Evolutionary conservation across 2,888 invertebrate genomes (phyloP), one percentile per base, ranked within the genome.

Genomic region (Phengaris alcon): DNA sequence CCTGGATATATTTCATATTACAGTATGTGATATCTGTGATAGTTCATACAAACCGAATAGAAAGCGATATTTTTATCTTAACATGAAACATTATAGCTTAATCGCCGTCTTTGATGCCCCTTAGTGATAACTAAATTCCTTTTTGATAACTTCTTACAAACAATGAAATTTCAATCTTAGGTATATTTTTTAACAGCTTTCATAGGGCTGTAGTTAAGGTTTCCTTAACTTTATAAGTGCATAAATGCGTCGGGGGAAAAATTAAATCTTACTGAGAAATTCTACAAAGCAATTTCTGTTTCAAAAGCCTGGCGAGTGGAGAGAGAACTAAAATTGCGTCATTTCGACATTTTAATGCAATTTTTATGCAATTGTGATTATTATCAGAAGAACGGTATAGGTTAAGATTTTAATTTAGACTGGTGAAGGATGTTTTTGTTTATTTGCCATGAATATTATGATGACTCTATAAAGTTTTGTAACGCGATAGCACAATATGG

Each of bases 211-310:
- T 70, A 51, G 70, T 69, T 54, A 72, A 51, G 52, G 15, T 72
- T 72, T 72, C 72, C 52, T 72, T 72, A 72, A 35, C 72, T 72
- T 72, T 54, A 52, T 54, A 72, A 72, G 72, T 72, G 72, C 35
- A 52, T 72, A 72, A 72, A 54, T 72, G 72, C 72, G 51, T 44
- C 35, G 52, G 72, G 54, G 52, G 70, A 70, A 70, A 72, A 72
- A 72, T 72, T 72, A 35, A 72, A 72, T 72, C 52, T 72, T 52
- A 72, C 72, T 15, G 72, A 72, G 72, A 72, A 72, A 72, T 54
- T 70, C 22, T 35, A 72, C 72, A 72, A 72, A 72, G 72, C 72
- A 72, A 54, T 54, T 72, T 72, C 72, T 51, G 52, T 72, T 54
- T 72, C 69, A 69, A 69, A 69, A 52, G 51, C 54, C 35, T 72